Percentiles rank a stretch among this genome's conserved stretches.
These are phyloP conservation scores for Erebia ligea DNA, from an alignment of 2,888 invertebrate genomes.

Conservation along the genomic window DNA sequence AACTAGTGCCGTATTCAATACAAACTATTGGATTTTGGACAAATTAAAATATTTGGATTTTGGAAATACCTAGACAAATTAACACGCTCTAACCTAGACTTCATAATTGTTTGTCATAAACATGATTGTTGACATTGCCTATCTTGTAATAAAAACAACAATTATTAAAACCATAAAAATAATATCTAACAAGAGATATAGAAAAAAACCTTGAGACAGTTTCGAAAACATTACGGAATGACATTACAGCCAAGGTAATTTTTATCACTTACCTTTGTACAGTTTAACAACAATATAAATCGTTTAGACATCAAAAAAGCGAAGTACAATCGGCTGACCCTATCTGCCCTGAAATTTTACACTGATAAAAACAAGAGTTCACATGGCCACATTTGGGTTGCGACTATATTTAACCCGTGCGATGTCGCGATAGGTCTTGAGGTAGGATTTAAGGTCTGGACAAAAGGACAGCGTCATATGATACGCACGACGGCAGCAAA, in stretches of 20 bases:
- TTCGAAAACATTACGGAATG: conserved; percentile 8
- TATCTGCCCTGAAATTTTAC: conserved; percentile 51
- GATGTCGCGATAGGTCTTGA: conserved; percentile 48
- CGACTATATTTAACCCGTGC: conserved; percentile 48
- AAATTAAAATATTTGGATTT: too few species aligned
- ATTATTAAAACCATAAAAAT: conserved; percentile 32
- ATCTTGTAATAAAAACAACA: too few species aligned
- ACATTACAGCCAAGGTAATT: neutral
- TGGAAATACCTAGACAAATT: too few species aligned
- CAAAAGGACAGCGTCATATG: neutral
- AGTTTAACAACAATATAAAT: conserved; percentile 25
- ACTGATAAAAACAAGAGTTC: conserved; percentile 51
- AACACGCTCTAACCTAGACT: too few species aligned
- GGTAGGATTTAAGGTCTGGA: conserved; percentile 20
- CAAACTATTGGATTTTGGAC: too few species aligned
- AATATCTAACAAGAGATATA: neutral
- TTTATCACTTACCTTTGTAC: conserved; percentile 11
- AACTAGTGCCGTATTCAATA: neutral
- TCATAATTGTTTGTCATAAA: too few species aligned
- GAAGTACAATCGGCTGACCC: conserved; percentile 40
- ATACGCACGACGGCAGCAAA: too few species aligned
- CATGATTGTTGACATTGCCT: too few species aligned
- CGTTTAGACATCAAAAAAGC: conserved; percentile 31
- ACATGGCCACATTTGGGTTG: conserved; percentile 47
- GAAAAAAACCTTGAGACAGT: conserved; percentile 10